Conservation (phyloP, 2,797 vertebrate genomes). For the Mastacembelus armatus region DNA sequence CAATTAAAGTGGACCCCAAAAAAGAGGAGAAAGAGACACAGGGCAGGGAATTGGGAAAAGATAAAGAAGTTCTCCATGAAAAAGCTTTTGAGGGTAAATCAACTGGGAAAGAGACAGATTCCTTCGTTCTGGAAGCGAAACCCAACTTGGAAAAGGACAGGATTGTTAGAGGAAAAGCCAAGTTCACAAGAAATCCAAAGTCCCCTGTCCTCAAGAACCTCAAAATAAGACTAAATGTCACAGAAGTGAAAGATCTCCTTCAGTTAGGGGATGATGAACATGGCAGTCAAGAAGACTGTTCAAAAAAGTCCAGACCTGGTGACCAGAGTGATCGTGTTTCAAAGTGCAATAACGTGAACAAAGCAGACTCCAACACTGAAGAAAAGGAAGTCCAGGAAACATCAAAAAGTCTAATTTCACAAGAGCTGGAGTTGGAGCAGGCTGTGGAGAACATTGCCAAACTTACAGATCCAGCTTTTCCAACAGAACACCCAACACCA, state of each 20-base stretch:
- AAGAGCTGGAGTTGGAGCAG: conserved; percentile 93
- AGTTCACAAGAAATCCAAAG: conserved; percentile 84
- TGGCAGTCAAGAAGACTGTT: conserved; percentile 71
- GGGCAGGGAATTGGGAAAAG: conserved; percentile 61
- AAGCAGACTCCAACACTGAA: conserved; percentile 58
- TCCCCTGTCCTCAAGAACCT: conserved; percentile 89
- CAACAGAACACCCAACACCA: conserved; percentile 73
- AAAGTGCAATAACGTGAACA: conserved; percentile 75
- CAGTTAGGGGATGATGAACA: conserved; percentile 84
- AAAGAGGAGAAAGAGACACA: conserved; percentile 84
- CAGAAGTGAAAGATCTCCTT: conserved; percentile 86
- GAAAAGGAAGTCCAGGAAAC: conserved; percentile 82
- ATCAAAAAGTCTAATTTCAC: conserved; percentile 84
- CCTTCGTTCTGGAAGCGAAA: conserved; percentile 73
- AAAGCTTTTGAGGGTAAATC: conserved; percentile 68
- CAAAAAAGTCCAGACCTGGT: conserved; percentile 79
- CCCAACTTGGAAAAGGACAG: conserved; percentile 78
- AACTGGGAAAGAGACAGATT: conserved; percentile 67
- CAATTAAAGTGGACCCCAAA: conserved; percentile 72
- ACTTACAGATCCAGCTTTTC: conserved; percentile 89
- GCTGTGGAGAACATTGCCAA: conserved; percentile 97
- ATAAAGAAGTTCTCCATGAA: conserved; percentile 58
- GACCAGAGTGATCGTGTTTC: conserved; percentile 76
- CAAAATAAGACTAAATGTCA: conserved; percentile 87
- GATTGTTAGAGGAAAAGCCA: conserved; percentile 73